Evolutionary conservation across 1,140 invertebrate genomes (phyloP), one percentile per base, ranked within the genome.

Genomic region (Piezodorus guildinii): DNA sequence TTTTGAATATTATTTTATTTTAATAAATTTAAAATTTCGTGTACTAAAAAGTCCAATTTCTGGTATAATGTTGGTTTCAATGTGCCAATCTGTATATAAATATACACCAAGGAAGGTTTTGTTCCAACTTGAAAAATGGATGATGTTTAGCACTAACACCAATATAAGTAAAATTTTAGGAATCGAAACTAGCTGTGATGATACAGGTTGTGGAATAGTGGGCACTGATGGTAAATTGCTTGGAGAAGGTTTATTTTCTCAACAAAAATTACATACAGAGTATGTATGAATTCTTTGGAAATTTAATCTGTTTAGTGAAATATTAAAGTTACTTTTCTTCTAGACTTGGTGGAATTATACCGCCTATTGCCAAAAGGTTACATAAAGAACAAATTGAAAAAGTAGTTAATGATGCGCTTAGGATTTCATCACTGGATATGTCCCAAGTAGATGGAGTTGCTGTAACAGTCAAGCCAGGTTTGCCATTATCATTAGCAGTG

Each of bases 101-200:
- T 39, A 10, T 39, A 39, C 12, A 10, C 12, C 34, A 1, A 10
- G 34, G 34, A 39, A 39, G 34, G 1, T 10, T 12, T 1, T 39
- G 12, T 39, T 39, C 12, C 34, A 39, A 12, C 34, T 10, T 10
- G 12, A 39, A 10, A 39, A 10, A 39, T 39, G 34, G 34, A 39
- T 39, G 34, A 8, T 8, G 34, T 39, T 39, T 39, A 39, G 34
- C 34, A 39, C 6, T 39, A 10, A 8, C 34, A 39, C 34, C 1
- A 39, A 39, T 39, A 10, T 12, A 5, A 49, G 51, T 44, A 64
- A 54, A 23, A 69, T 72, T 51, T 75, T 97, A 65, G 96, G 95
- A 10, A 96, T 98, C 68, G 96, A 98, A 82, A 96, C 93, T n/a
- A 97, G 94, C 69, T 98, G 94, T 76, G 96, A 98, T 80, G 96